Percentiles rank a stretch among this genome's conserved stretches.
Conservation (phyloP, 2,888 invertebrate species). For the Chymomyza caudatula region DNA sequence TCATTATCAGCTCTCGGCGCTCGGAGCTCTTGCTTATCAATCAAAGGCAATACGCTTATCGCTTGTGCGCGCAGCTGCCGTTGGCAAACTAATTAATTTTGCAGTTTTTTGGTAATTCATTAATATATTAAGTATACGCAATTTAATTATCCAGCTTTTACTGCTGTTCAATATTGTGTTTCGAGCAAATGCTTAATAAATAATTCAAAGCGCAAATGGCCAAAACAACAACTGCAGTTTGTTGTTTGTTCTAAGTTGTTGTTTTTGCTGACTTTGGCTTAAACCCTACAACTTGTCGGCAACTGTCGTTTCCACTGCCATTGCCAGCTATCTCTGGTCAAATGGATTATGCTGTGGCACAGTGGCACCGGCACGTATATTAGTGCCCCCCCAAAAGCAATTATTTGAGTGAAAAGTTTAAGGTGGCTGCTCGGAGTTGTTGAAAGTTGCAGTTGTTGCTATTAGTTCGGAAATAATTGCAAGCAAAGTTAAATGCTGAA, state of each 20-base stretch:
- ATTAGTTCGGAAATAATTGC: slow-evolving; percentile 36
- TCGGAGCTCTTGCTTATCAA: slow-evolving; percentile 42
- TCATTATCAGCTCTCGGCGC: slow-evolving; percentile 33
- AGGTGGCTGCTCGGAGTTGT: not conserved
- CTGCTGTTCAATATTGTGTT: not conserved
- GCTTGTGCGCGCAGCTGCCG: slow-evolving; percentile 13
- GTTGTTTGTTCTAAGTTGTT: too few relatives aligned
- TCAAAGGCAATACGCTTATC: slow-evolving; percentile 22
- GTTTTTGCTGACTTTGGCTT: not conserved
- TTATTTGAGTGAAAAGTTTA: slow-evolving; percentile 59
- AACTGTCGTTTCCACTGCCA: slow-evolving; percentile 10
- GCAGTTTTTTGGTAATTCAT: slow-evolving; percentile 24
- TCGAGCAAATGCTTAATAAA: slow-evolving; percentile 39
- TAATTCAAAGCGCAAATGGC: slow-evolving; percentile 50
- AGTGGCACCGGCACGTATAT: slow-evolving; percentile 22
- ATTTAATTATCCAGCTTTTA: not conserved
- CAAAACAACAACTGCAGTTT: slow-evolving; percentile 18
- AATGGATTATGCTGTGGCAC: slow-evolving; percentile 37
- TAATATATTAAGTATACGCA: slow-evolving; percentile 56
- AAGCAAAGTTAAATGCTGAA: slow-evolving; percentile 14
- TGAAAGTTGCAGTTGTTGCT: slow-evolving; percentile 31
- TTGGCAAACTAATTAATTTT: slow-evolving; percentile 61
- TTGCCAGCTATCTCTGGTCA: slow-evolving; percentile 30
- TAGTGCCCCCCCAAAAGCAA: slow-evolving; percentile 49
- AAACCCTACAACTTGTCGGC: not conserved